Evolutionary conservation across 1,140 invertebrate species (phyloP), one percentile per base, ranked within the genome.

Genomic region (Eulimnadia texana): DNA sequence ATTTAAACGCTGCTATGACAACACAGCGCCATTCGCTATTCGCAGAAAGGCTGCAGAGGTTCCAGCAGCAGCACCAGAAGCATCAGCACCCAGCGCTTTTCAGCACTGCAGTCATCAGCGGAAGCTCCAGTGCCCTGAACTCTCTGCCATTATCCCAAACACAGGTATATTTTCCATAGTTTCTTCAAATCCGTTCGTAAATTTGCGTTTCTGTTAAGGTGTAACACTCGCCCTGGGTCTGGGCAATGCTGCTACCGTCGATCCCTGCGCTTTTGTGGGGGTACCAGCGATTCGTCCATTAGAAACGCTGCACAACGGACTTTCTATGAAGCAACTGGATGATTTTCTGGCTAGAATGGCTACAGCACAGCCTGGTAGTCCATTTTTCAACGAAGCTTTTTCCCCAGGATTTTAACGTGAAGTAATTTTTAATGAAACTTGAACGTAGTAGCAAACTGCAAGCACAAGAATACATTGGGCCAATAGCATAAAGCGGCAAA

Each of bases 281-380:
- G 92, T 96, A 51, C 93, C 93, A 42, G 84, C 90, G 0, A 93
- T 98, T 65, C 81, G 92, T 53, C 92, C 93, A 0, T 71, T 98
- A 68, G 93, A 98, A 75, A 98, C 94, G 2, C 75, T 98, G 29
- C 93, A 98, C 75, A 97, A 98, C 75, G 89, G 92, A 27, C 74
- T 98, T 63, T 96, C 92, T 25, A 76, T 96, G 64, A 82, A 84
- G 42, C 90, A 97, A 71, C 73, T 98, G 65, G 92, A 95, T 70
- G 75, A 76, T 3, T 97, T 95, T 71, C 73, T 98, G 66, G 85
- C 89, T 66, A 80, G 83, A 66, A 88, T 92, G 79, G 89, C 86
- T n/a, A 53, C 51, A 16, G 24, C 28, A 54, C 52, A 54, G 22
- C 24, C 27, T 56, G 20, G n/a, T 56, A 60, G 58, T 50, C 58